Evolutionary conservation across 2,113 vertebrate genomes (phyloP).

Genomic region (Podarcis cretensis): DNA sequence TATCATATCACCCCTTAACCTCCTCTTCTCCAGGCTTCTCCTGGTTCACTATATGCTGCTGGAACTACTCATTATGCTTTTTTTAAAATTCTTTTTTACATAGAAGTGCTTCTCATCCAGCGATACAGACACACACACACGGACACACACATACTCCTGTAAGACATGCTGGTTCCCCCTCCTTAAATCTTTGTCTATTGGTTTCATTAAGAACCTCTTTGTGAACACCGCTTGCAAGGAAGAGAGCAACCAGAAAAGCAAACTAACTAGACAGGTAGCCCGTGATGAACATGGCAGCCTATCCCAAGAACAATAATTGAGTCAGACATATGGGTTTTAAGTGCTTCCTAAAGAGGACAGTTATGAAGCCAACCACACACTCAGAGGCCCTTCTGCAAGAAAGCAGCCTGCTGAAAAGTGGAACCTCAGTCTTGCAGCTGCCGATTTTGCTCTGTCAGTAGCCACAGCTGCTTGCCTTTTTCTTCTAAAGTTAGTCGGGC

Average conservation of each 20-base stretch:
- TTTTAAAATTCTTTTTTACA: background rate
- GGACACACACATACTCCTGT: background rate
- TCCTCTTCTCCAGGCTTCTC: too few species aligned
- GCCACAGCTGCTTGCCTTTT: constrained; percentile 50
- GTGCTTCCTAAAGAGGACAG: constrained; percentile 69
- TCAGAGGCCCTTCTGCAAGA: constrained; percentile 48
- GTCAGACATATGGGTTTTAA: constrained; percentile 73
- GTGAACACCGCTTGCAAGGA: constrained; percentile 66
- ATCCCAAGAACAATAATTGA: constrained; percentile 69
- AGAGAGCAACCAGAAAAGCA: constrained; percentile 64
- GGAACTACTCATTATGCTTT: background rate
- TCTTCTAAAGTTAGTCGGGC: constrained; percentile 59
- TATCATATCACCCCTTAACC: too few species aligned
- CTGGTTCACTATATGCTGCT: background rate
- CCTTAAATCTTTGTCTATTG: constrained; percentile 53
- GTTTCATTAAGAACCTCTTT: constrained; percentile 60
- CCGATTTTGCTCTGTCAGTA: constrained; percentile 56
- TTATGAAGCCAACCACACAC: constrained; percentile 57
- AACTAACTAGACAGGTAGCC: constrained; percentile 72
- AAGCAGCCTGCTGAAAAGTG: constrained; percentile 60
- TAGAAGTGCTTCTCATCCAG: background rate
- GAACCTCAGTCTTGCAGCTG: constrained; percentile 65
- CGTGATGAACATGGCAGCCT: constrained; percentile 67
- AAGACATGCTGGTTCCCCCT: constrained; percentile 13
- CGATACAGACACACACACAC: background rate